Evolutionary conservation across 2,797 vertebrate genomes (phyloP).

Genomic region (Cyprinella venusta): DNA sequence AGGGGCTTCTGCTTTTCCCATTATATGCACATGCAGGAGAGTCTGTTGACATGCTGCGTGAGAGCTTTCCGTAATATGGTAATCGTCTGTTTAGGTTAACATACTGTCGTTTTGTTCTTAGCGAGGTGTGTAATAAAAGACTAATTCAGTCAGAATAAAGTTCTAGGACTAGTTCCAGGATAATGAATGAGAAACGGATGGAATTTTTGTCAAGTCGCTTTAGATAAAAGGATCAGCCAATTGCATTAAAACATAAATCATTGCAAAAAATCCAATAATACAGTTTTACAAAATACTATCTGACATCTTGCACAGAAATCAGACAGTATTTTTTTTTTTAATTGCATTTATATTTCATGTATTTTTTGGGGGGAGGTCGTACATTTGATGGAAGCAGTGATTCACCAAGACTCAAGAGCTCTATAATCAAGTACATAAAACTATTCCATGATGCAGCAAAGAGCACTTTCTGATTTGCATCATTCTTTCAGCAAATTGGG

Average conservation of each 20-base stretch:
- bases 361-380: neutral
- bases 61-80: constrained; percentile 34
- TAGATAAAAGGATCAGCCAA: too few species aligned
- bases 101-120: neutral
- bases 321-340: neutral
- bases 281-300: neutral
- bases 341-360: neutral
- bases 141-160: neutral
- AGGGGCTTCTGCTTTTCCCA: constrained; percentile 59
- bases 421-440: too few species aligned
- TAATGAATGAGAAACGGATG: neutral
- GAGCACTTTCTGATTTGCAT: neutral
- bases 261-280: neutral
- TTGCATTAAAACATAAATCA: neutral
- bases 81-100: constrained; percentile 47
- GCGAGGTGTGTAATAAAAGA: constrained; percentile 1
- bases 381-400: neutral
- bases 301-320: neutral
- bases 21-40: constrained; percentile 34
- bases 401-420: neutral
- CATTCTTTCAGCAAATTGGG: neutral
- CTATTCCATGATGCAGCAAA: neutral
- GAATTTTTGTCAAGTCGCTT: neutral
- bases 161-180: neutral
- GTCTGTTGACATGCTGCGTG: constrained; percentile 37